These are phyloP conservation scores for Melanotaenia duboulayi DNA, from an alignment of 2,113 vertebrate species.

Conservation along the genomic window DNA sequence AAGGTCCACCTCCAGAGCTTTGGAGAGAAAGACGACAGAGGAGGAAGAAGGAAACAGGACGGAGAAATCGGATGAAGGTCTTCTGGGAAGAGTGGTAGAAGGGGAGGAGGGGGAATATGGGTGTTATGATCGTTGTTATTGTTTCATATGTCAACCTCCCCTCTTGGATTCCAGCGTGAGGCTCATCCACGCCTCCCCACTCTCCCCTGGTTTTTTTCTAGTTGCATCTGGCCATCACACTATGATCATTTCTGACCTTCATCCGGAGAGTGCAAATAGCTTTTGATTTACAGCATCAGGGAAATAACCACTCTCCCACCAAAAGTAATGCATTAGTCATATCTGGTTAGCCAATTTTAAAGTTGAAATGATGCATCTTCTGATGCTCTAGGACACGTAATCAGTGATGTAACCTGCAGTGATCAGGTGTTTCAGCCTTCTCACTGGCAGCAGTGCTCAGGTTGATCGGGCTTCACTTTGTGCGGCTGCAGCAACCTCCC, in stretches of 20 bases:
- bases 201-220: constrained; percentile 12
- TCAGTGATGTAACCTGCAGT: constrained; percentile 62
- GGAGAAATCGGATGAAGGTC: constrained; percentile 47
- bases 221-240: constrained; percentile 50
- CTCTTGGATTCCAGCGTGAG: constrained; percentile 42
- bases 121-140: constrained; percentile 73
- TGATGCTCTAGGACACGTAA: constrained; percentile 50
- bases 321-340: constrained; percentile 58
- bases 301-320: constrained; percentile 45
- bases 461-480: constrained; percentile 49
- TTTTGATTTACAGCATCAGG: constrained; percentile 61
- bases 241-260: constrained; percentile 67
- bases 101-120: constrained; percentile 31
- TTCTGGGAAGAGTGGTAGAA: constrained; percentile 77
- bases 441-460: constrained; percentile 52
- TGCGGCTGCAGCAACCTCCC: constrained; percentile 58
- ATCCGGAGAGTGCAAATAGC: constrained; percentile 63
- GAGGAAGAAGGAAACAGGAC: constrained; percentile 56
- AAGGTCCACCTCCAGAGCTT: constrained; percentile 90
- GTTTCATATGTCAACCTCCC: constrained; percentile 68
- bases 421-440: constrained; percentile 65
- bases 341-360: constrained; percentile 60
- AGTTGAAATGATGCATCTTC: constrained; percentile 59
- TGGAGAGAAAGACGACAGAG: constrained; percentile 79
- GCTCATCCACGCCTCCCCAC: constrained; percentile 23